Conservation (phyloP, 2,113 vertebrate species). For the Sinosuthora webbiana region DNA sequence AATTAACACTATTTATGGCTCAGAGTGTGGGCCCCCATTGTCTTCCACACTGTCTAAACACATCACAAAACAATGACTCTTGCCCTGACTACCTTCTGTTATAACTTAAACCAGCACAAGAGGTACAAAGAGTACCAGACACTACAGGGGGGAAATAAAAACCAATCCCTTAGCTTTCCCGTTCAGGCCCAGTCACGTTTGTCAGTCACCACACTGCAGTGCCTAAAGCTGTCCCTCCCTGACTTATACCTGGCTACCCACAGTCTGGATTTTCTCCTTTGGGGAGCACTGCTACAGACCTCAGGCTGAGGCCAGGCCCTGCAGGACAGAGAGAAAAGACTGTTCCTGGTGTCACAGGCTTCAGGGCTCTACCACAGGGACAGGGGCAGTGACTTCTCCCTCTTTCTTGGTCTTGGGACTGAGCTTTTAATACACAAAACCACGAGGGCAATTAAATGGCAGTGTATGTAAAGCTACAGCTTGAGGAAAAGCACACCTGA, state of each 20-base stretch:
- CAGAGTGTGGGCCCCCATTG: not conserved
- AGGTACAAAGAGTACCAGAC: not conserved
- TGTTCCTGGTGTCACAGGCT: fast-evolving
- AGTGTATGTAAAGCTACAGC: fast-evolving
- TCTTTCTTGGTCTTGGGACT: not conserved
- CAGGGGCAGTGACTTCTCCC: not conserved
- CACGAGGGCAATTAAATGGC: not conserved
- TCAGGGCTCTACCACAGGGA: not conserved
- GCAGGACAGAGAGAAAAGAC: not conserved
- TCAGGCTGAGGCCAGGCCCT: not conserved
- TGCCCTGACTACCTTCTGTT: not conserved
- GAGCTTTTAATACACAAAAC: not conserved
- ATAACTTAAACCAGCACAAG: not conserved
- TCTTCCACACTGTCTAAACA: not conserved
- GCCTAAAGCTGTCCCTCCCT: not conserved
- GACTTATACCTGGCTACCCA: fast-evolving
- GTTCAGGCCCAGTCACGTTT: fast-evolving
- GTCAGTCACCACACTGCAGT: not conserved
- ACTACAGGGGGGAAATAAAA: not conserved
- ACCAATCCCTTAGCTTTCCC: not conserved
- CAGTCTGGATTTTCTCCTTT: not conserved
- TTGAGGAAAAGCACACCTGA: not conserved
- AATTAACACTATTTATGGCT: conserved; percentile 14
- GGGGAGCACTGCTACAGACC: not conserved
- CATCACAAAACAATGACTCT: not conserved